A percentile compares a stretch with the other conserved stretches of the same genome.
These are phyloP conservation scores for Cyprinodon tularosa DNA, from an alignment of 2,113 vertebrate genomes.

Conservation along the genomic window DNA sequence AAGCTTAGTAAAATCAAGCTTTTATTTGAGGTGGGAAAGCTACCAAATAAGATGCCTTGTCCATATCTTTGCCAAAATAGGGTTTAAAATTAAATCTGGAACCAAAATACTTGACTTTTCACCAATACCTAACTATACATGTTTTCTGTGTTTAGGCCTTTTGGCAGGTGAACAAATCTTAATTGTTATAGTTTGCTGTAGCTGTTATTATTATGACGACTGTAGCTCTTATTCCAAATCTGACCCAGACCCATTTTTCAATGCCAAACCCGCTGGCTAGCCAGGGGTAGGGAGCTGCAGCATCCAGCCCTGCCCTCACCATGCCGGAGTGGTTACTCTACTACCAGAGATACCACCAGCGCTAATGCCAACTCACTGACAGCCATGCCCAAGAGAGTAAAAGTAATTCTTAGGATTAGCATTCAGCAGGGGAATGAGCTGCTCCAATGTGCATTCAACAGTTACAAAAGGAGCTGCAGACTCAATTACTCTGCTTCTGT, in stretches of 20 bases:
- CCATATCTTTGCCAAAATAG: not conserved
- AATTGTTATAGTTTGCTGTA: slow-evolving; percentile 11
- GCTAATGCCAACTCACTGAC: slow-evolving; percentile 8
- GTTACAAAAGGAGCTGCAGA: slow-evolving; percentile 39
- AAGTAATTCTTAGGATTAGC: slow-evolving; percentile 12
- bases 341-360: slow-evolving; percentile 1
- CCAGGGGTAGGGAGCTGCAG: slow-evolving; percentile 6
- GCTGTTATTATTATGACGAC: slow-evolving; percentile 39
- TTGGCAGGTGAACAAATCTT: slow-evolving; percentile 27
- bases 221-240: slow-evolving; percentile 9
- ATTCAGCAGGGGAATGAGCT: not conserved
- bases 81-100: not conserved
- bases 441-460: not conserved
- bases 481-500: slow-evolving; percentile 73
- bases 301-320: slow-evolving; percentile 6
- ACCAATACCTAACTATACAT: too few species aligned
- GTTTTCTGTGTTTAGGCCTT: not conserved
- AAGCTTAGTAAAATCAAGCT: not conserved
- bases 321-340: slow-evolving; percentile 17
- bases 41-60: not conserved
- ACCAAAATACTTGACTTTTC: not conserved
- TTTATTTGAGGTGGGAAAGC: not conserved
- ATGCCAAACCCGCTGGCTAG: slow-evolving; percentile 27
- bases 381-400: not conserved
- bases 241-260: not conserved